phyloP scores from a whole-genome alignment of 2,888 invertebrate genomes.

The Strigamia crassipes region DNA sequence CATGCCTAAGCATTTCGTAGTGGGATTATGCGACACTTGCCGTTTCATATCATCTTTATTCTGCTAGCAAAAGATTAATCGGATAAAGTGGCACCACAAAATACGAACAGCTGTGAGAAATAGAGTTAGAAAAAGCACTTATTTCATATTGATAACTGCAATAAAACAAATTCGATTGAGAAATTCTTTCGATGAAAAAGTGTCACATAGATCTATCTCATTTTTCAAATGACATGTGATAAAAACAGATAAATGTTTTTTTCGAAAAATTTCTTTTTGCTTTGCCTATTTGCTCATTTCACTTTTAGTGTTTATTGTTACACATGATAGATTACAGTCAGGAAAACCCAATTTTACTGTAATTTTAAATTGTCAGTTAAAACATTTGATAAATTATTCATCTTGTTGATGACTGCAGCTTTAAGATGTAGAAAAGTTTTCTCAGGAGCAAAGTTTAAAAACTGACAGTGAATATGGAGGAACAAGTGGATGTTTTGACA shows the following conservation, averaged over 20 bases:
- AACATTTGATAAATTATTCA: too few relatives aligned
- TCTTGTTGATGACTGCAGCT: too few relatives aligned
- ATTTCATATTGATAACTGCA: neutral
- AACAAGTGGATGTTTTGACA: too few relatives aligned
- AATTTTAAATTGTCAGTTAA: too few relatives aligned
- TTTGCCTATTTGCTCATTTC: neutral
- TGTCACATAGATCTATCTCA: neutral
- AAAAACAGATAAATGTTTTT: neutral
- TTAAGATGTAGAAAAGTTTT: too few relatives aligned
- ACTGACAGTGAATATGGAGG: too few relatives aligned
- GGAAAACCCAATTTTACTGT: too few relatives aligned
- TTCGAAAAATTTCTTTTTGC: neutral
- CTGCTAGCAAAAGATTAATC: neutral
- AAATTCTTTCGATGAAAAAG: neutral
- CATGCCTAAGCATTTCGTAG: too few relatives aligned
- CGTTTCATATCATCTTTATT: neutral
- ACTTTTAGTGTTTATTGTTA: neutral
- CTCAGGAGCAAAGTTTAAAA: too few relatives aligned
- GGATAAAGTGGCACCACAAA: neutral
- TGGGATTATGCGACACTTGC: too few relatives aligned
- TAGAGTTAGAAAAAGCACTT: neutral
- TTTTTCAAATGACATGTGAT: neutral
- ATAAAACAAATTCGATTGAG: neutral
- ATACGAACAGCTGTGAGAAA: neutral
- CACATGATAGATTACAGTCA: too few relatives aligned